Evolutionary conservation across 2,797 vertebrate genomes (phyloP).

Genomic region (Nyctalus aviator): DNA sequence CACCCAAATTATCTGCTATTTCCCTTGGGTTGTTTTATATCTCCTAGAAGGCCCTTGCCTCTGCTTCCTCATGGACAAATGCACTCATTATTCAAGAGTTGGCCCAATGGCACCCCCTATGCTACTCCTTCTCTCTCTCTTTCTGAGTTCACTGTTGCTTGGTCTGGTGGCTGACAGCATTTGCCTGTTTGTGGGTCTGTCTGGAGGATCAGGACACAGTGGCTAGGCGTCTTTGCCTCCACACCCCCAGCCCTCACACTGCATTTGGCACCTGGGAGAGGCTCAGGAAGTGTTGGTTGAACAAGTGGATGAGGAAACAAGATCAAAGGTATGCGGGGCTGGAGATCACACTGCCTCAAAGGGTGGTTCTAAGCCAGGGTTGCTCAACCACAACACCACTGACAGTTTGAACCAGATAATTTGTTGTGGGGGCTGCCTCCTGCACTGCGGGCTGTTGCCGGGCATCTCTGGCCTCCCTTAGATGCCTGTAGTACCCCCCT

Average conservation of each 20-base stretch:
- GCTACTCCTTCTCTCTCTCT: neutral
- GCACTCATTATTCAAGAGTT: neutral
- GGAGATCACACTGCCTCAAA: neutral
- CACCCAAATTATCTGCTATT: neutral
- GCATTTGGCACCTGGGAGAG: neutral
- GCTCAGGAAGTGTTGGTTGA: neutral
- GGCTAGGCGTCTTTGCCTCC: neutral
- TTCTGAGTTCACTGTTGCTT: neutral
- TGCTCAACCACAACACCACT: neutral
- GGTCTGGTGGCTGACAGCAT: neutral
- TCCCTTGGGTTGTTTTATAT: neutral
- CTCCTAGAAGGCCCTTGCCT: neutral
- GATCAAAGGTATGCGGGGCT: neutral
- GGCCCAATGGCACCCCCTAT: neutral
- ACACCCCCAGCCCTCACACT: neutral
- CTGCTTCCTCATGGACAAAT: neutral
- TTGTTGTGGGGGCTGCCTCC: too few species aligned
- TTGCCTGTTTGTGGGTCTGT: neutral
- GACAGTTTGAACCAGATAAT: neutral
- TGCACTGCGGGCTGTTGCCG: neutral
- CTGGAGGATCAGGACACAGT: neutral
- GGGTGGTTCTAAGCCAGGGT: neutral
- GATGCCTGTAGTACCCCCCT: neutral
- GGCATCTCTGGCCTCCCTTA: neutral
- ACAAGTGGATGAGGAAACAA: neutral